Conservation (phyloP, 2,113 vertebrate genomes). For the Lanius ludovicianus region DNA sequence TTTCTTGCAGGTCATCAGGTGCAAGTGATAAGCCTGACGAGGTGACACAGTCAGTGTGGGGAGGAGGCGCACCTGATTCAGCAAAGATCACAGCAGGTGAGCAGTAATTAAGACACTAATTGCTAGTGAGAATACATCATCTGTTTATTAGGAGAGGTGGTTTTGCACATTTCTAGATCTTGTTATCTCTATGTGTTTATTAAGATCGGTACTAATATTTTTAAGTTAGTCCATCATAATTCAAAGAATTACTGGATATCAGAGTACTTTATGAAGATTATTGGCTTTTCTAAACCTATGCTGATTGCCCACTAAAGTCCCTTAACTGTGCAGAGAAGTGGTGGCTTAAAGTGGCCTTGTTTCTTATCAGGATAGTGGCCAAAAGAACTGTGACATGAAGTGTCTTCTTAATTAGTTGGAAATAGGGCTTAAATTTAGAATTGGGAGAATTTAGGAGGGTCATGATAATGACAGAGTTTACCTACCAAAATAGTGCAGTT, state of each 20-base stretch:
- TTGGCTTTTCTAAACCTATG: not conserved
- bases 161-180: not conserved
- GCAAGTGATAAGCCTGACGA: not conserved
- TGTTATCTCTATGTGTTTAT: not conserved
- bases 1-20: not conserved
- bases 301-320: not conserved
- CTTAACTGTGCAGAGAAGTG: not conserved
- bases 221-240: not conserved
- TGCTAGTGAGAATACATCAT: not conserved
- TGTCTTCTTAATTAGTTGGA: not conserved
- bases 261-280: not conserved
- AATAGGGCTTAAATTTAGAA: not conserved
- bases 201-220: not conserved
- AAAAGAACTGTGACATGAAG: not conserved
- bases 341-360: not conserved
- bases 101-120: not conserved
- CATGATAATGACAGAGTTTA: not conserved
- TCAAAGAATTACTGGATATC: not conserved
- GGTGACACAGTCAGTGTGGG: not conserved
- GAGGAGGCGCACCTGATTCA: not conserved
- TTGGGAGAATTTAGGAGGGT: not conserved
- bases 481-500: not conserved
- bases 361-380: not conserved
- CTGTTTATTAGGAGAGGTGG: not conserved
- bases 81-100: not conserved